Evolutionary conservation across 1,140 invertebrate genomes (phyloP), one percentile per base, ranked within the genome.

Genomic region (Lordiphosa clarofinis): DNA sequence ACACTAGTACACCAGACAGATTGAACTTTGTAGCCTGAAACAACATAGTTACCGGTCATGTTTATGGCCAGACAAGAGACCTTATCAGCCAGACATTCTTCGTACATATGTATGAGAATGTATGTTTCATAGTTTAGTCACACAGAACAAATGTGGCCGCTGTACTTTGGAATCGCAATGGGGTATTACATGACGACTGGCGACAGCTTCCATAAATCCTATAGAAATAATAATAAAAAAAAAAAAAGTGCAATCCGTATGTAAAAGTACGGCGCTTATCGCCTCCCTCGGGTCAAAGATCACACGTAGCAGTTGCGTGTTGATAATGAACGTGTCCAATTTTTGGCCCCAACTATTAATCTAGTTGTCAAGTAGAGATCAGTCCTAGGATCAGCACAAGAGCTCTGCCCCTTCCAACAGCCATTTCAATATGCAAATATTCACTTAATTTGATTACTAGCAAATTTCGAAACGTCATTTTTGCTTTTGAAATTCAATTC

Each of bases 401-500:
- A 21, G 21, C 21, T 21, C 2, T 4, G 0, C 11, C 24, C 24
- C 24, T 4, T 7, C 2, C 24, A 1, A 7, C 24, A 46, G 6
- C 44, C 44, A 61, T 60, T 60, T 15, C 21, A 44, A 49, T 1
- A 66, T 66, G 63, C 58, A 61, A 66, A 61, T 66, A 55, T 50
- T 61, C 46, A 46, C 24, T 65, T 69, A 55, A 64, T 69, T 64
- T 65, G 61, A 69, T 69, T 69, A 65, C 46, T 59, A 38, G 55
- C 24, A 28, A 69, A 65, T 69, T 69, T 65, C 44, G 44, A 69
- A 69, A 69, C 66, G 66, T 69, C 66, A 69, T 69, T 53, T 62
- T 54, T 46, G 37, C 61, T 69, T 56, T 65, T 59, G 66, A 69
- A 69, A 65, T 35, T 42, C 39, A 69, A 64, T 60, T 65, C 61